Percentiles rank a stretch among this genome's conserved stretches.
These are phyloP conservation scores for Odontamblyopus lacepedii DNA, from an alignment of 2,797 vertebrate species.

Conservation along the genomic window DNA sequence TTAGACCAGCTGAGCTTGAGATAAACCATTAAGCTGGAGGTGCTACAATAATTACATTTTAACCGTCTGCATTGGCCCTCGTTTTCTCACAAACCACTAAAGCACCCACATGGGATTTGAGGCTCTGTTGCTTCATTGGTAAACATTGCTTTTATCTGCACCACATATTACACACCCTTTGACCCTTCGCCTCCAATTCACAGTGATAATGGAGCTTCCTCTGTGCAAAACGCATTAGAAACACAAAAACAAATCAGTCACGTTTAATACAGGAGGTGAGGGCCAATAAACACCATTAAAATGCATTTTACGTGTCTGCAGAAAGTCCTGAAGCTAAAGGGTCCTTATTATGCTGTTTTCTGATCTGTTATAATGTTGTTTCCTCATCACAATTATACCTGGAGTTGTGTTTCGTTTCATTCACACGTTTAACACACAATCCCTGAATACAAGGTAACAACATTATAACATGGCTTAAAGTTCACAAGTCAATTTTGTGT, in stretches of 20 bases:
- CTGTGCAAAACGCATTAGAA: background rate
- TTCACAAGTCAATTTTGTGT: too few relatives aligned
- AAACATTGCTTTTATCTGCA: conserved; percentile 16
- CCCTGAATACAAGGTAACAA: too few relatives aligned
- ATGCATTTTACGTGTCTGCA: background rate
- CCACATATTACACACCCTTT: conserved; percentile 22
- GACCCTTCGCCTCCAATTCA: conserved; percentile 18
- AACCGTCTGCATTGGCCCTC: background rate
- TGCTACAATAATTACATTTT: background rate
- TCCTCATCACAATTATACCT: too few relatives aligned
- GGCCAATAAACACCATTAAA: background rate
- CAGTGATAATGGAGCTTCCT: conserved; percentile 20
- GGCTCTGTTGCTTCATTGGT: conserved; percentile 19
- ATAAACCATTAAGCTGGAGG: background rate
- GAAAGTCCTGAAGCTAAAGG: background rate
- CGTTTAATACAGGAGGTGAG: background rate
- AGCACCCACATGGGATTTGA: background rate
- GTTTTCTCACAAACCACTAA: background rate
- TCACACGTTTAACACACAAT: too few relatives aligned
- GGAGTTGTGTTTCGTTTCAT: too few relatives aligned
- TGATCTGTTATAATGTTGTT: too few relatives aligned
- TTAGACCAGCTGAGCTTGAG: background rate
- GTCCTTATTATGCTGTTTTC: too few relatives aligned
- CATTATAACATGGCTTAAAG: too few relatives aligned
- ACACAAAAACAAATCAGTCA: background rate